Evolutionary conservation across 2,797 vertebrate species (phyloP), one percentile per base, ranked within the genome.

Genomic region (Alauda arvensis): DNA sequence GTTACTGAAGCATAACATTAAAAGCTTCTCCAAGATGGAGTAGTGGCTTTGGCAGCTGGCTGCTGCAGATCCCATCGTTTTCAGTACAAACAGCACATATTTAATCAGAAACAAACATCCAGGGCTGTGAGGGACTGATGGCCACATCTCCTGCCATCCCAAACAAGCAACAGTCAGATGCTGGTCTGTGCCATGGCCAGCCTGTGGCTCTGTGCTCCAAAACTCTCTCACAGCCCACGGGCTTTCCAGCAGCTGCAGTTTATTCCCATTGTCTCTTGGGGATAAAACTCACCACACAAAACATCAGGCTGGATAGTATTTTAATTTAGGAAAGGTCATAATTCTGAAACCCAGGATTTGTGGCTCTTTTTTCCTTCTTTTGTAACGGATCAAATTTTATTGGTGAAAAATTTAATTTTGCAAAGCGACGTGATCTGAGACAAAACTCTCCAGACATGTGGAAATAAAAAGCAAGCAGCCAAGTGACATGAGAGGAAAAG

Each of bases 1-100:
- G 4, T 93, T 88, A 60, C 46, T 70, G 84, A 88, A 84, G 81
- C 76, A 87, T 84, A 90, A 60, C 39, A 93, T 86, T 85, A 90
- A 83, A 87, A 69, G 72, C 70, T 60, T 46, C 77, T 78, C 66
- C 46, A 43, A 61, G 85, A 85, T 18, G 61, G 53, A 92, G 60
- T 2, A 67, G 72, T 3, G 34, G 56, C 68, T 87, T 67, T 88
- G 83, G 88, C 74, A 87, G 77, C 69, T 25, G 80, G 21, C 57
- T 71, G 66, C 70, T 42, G 21, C 26, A 55, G 34, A 70, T 49
- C 51, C 8, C 68, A 19, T 13, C 1, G 0, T 60, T 76, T 46
- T 61, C 77, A 63, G 69, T 13, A 40, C 1, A 4, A 77, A 59
- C 3, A n/a, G 20, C 40, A 46, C 0, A 0, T 14, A 46, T 56